Base-by-base conservation (phyloP, 2,113 vertebrate genomes). In the Scophthalmus maximus region DNA sequence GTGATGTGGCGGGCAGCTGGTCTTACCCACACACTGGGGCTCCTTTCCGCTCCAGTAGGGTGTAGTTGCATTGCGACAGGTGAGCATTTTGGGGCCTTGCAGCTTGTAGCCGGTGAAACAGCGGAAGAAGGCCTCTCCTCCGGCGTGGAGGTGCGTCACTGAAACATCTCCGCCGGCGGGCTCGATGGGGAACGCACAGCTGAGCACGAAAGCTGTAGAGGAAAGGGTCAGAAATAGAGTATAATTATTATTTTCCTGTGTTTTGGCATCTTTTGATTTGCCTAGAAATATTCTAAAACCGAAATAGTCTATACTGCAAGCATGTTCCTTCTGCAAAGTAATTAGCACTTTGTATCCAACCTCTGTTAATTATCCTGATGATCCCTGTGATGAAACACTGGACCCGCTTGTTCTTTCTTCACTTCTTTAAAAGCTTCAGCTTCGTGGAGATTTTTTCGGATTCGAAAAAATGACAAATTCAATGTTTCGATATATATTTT, bases 41-140 rank as follows among this genome's bases (percentile, higher is more conserved):
- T 96, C 96, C 1, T 83, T 95, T 50, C 93, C 85, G 6, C 94
- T 96, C 98, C 98, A 99, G 91, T 97, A 97, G 52, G 97, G 97
- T 1, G 93, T 95, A 11, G 97, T 99, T 82, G 96, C 96, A 0
- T 99, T 99, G 86, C 96, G 95, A 83, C 98, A 99, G 4, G 89
- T 88, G 17, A 99, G 94, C 47, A 91, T 90, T 52, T 81, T 92
- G n/a, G 92, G 81, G 0, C 98, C 97, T 53, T 94, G 95, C 38
- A 98, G 87, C 81, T 95, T 95, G 90, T 99, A 99, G 10, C 97
- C 97, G 0, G 94, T 89, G 53, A 94, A 72, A 23, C 98, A 99
- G 82, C 60, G 91, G 90, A 99, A 99, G 44, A 50, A 95, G 22
- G 96, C 97, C 0, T 94, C 94, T 36, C 96, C 97, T 0, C 96